Conservation (phyloP, 2,113 vertebrate species). For the Garra rufa region DNA sequence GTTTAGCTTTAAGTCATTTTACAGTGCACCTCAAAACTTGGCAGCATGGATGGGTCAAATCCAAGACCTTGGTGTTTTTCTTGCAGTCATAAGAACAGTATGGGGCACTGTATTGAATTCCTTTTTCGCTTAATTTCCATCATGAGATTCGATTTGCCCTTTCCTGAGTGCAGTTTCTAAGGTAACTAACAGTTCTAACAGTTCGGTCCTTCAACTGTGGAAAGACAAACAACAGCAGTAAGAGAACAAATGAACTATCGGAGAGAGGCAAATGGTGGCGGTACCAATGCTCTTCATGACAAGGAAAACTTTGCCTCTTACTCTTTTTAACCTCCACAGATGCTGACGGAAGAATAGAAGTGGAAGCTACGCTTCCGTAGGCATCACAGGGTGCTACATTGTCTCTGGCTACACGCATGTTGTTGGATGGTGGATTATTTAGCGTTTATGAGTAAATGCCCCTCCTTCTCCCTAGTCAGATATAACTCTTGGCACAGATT, state of each 20-base stretch:
- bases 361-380: not conserved
- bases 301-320: constrained; percentile 30
- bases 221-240: constrained; percentile 16
- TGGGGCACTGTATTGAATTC: constrained; percentile 5
- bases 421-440: constrained; percentile 45
- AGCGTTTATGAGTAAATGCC: constrained; percentile 48
- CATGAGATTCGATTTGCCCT: not conserved
- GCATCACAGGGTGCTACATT: constrained; percentile 10
- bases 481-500: constrained; percentile 67
- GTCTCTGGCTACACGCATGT: constrained; percentile 16
- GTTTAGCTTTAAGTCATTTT: constrained; percentile 46
- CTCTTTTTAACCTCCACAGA: constrained; percentile 8
- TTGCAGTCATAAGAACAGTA: constrained; percentile 45
- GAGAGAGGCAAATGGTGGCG: not conserved
- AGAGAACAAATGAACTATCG: not conserved
- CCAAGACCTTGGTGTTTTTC: constrained; percentile 56
- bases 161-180: constrained; percentile 10
- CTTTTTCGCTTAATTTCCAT: constrained; percentile 1
- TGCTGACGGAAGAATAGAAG: constrained; percentile 22
- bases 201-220: not conserved
- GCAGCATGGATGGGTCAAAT: constrained; percentile 44
- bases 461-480: constrained; percentile 55
- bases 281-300: not conserved
- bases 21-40: constrained; percentile 54
- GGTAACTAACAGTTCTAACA: too few relatives aligned